phyloP scores from a whole-genome alignment of 2,888 invertebrate genomes.

The Scelioninae gen. 1 region DNA sequence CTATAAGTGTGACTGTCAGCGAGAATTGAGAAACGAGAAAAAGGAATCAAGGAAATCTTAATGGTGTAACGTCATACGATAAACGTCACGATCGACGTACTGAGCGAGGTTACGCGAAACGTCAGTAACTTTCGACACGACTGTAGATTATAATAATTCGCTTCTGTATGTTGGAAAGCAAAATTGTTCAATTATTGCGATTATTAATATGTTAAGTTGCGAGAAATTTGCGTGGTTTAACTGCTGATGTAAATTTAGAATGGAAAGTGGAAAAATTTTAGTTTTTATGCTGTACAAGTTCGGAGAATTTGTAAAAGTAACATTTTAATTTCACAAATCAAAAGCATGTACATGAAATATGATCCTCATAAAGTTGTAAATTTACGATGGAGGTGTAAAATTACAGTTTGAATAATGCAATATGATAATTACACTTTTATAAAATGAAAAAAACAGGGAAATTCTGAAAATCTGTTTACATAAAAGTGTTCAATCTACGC shows the following conservation, averaged over 20 bases:
- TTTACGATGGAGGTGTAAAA: neutral
- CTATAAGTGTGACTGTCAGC: slow-evolving; percentile 31
- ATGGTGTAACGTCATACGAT: slow-evolving; percentile 58
- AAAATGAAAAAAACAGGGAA: too few relatives aligned
- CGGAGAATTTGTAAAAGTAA: too few relatives aligned
- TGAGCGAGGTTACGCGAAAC: slow-evolving; percentile 55
- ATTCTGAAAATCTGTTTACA: too few relatives aligned
- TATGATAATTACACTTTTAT: too few relatives aligned
- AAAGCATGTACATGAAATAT: neutral
- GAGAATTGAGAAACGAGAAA: slow-evolving; percentile 41
- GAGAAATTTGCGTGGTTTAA: neutral
- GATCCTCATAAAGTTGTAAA: neutral
- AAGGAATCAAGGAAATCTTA: slow-evolving; percentile 63
- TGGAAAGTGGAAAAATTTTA: too few relatives aligned
- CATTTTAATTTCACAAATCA: too few relatives aligned
- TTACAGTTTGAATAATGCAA: too few relatives aligned
- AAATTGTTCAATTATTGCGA: slow-evolving; percentile 20
- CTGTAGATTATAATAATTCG: slow-evolving; percentile 52
- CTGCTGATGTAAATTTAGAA: neutral
- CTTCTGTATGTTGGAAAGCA: slow-evolving; percentile 15
- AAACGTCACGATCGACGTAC: slow-evolving; percentile 61
- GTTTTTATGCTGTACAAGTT: too few relatives aligned
- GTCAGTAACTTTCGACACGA: slow-evolving; percentile 57
- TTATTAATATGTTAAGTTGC: neutral
- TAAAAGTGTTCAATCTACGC: too few relatives aligned